Evolutionary conservation across 1,140 invertebrate species (phyloP).

Genomic region (Drosophila bocqueti): DNA sequence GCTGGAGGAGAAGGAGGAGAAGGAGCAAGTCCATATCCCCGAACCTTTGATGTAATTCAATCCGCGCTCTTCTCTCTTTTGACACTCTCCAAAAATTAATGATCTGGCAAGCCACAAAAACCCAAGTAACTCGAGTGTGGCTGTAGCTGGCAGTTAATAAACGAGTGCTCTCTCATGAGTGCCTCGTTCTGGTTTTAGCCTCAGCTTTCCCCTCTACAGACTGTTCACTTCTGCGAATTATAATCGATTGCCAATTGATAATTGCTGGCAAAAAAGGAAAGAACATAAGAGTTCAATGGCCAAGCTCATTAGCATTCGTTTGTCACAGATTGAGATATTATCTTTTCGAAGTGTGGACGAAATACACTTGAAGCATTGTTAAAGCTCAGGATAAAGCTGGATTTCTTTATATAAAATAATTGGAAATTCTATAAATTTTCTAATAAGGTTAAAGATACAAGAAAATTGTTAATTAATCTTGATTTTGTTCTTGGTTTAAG

Average conservation of each 20-base stretch:
- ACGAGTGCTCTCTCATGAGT: slow-evolving; percentile 34
- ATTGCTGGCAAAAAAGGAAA: neutral
- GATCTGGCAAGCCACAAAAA: slow-evolving; percentile 63
- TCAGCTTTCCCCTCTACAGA: neutral
- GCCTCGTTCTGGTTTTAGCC: slow-evolving; percentile 11
- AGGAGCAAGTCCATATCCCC: slow-evolving; percentile 1
- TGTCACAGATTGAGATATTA: slow-evolving; percentile 3
- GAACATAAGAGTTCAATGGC: slow-evolving; percentile 12
- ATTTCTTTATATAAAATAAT: no score
- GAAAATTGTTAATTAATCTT: no score
- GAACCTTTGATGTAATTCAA: slow-evolving; percentile 63
- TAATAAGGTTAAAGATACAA: no score
- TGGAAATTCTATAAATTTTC: no score
- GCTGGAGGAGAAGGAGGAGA: neutral
- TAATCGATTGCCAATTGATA: slow-evolving; percentile 34
- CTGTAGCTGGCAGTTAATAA: slow-evolving; percentile 48
- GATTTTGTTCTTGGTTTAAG: neutral
- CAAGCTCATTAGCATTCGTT: slow-evolving; percentile 27
- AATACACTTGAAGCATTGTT: neutral
- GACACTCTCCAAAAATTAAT: slow-evolving; percentile 73
- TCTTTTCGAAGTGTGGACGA: neutral
- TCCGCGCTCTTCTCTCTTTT: slow-evolving; percentile 48
- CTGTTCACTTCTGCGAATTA: slow-evolving; percentile 30
- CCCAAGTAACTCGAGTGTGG: slow-evolving; percentile 39
- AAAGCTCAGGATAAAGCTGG: no score